These are phyloP conservation scores for Drosophila trapezifrons DNA, from an alignment of 1,140 invertebrate species.

Conservation along the genomic window DNA sequence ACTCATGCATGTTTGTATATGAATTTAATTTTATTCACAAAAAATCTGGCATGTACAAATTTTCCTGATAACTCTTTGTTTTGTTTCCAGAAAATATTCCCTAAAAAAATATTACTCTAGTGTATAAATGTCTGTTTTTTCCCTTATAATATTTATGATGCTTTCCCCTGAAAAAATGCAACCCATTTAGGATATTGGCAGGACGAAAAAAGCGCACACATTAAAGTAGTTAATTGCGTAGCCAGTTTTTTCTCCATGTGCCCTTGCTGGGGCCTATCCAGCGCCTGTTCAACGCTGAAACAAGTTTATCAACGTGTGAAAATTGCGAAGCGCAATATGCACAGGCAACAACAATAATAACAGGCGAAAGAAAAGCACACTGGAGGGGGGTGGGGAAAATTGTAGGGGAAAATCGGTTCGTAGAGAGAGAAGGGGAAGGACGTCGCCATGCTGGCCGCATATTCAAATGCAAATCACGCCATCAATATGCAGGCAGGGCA, in stretches of 20 bases:
- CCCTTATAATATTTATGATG: neutral
- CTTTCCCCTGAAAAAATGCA: neutral
- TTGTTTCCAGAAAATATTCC: neutral
- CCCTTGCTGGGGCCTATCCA: slow-evolving; percentile 16
- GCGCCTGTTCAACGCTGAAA: slow-evolving; percentile 60
- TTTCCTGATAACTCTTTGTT: neutral
- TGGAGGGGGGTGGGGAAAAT: neutral
- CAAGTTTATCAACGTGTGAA: slow-evolving; percentile 82
- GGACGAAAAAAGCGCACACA: neutral
- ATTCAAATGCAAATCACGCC: slow-evolving; percentile 83
- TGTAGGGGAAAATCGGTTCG: neutral
- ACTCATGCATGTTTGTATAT: too few relatives aligned
- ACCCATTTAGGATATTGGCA: slow-evolving; percentile 9
- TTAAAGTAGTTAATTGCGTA: neutral
- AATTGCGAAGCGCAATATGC: slow-evolving; percentile 71
- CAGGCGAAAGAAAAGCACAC: neutral
- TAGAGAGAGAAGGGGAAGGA: neutral
- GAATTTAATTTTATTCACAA: too few relatives aligned
- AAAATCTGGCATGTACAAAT: neutral
- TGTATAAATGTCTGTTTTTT: neutral
- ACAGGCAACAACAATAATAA: slow-evolving; percentile 42
- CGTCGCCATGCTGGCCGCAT: slow-evolving; percentile 57
- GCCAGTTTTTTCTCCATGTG: slow-evolving; percentile 15
- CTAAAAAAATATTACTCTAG: neutral
- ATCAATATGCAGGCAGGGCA: slow-evolving; percentile 69